Base-by-base conservation (phyloP, 2,888 invertebrate genomes). In the Standfussiana lucernea region DNA sequence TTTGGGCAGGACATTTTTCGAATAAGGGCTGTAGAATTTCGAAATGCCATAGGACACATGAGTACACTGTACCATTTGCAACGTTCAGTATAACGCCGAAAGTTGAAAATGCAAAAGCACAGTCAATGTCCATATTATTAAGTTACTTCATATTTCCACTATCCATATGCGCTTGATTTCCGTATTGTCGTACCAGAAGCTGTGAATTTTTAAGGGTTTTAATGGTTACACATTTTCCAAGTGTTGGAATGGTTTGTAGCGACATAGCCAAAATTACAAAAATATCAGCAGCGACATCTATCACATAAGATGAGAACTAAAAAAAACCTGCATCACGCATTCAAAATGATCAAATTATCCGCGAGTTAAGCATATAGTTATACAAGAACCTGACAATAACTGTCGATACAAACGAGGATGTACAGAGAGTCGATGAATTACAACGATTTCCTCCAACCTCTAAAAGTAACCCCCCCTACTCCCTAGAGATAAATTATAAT, bases 1-100 rank as follows among this genome's bases (percentile, higher is more conserved):
- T 77, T 72, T 35, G 28, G 42, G 64, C 24, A 65, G 37, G 28
- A 61, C 53, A 35, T 80, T 70, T 75, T 70, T 61, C 3, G n/a
- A 18, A 66, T 37, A 21, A 37, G 32, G 8, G 6, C 24, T 15
- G 4, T 40, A 13, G 8, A n/a, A 28, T 40, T 64, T 40, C 0
- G 18, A 18, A 64, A 40, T 15, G 40, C 64, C 40, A 18, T 40
- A 40, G n/a, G n/a, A 61, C 1, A 21, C 21, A 35, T 61, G 32
- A 11, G 10, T 4, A 21, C 21, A 35, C 32, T 3, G 61, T 11
- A 21, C 21, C 4, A 61, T 35, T 61, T 21, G 10, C 21, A 35
- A 11, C 21, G 21, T 61, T 35, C 35, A 61, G 35, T 11, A 2
- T 0, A 61, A 21, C 35, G 35, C 21, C 13, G 7, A 40, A 40